Evolutionary conservation across 2,888 invertebrate species (phyloP), one percentile per base, ranked within the genome.

Genomic region (Phania funesta): DNA sequence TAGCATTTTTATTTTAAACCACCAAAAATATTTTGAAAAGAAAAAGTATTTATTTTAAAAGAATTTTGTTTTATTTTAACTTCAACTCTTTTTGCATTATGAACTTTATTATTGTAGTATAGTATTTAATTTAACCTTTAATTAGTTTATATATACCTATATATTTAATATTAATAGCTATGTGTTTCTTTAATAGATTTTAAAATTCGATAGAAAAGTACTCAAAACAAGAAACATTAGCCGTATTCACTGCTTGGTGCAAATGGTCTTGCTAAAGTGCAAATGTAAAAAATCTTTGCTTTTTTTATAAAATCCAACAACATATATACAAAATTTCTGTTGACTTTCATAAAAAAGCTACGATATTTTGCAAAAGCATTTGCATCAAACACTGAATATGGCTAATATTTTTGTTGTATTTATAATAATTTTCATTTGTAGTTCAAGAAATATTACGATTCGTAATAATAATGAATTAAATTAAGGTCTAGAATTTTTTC

Each of bases 21-120:
- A 52, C 22, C 26, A 48, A 68, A 64, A 62, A 62, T 65, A 22
- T 35, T 52, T 48, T 41, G 24, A 56, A 38, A 48, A 54, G 26
- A 52, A 70, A 75, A 50, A 56, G 62, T 73, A 83, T 83, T 80
- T 83, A 79, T 77, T 82, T 74, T 48, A 52, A 73, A 73, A 20
- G 64, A 29, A 44, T 78, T 68, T 67, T 71, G 48, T 62, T 67
- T 71, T 29, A 32, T 56, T 75, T 75, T 67, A 41, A 46, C 38
- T 3, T 38, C 24, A 6, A 56, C 44, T 32, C 50, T 76, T 68
- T 32, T 79, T 58, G 48, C 48, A 38, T 68, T 29, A 41, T 52
- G 26, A n/a, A 35, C 29, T 77, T 70, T 70, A 44, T 24, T 71
- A 24, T 58, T 56, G 29, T 70, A 77, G 41, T 70, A 70, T 48